Evolutionary conservation across 2,888 invertebrate species (phyloP).

Genomic region (Drosophila fungiperda): DNA sequence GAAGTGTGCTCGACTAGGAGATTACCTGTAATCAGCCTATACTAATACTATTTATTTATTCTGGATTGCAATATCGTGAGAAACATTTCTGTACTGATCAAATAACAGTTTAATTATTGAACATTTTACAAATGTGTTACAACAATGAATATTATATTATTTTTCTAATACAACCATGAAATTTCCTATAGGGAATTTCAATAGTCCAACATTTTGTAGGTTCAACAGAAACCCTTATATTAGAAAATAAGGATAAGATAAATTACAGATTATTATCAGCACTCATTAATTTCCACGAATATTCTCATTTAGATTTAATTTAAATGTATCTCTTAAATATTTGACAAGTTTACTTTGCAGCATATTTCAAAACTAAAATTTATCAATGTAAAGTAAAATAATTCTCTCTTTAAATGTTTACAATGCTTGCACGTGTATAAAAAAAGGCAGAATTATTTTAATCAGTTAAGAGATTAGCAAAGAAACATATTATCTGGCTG

Average conservation of each 20-base stretch:
- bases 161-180: background rate
- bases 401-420: background rate
- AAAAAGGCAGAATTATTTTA: slow-evolving; percentile 6
- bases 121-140: background rate
- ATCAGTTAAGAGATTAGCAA: slow-evolving; percentile 26
- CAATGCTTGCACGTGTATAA: background rate
- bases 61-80: background rate
- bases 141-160: background rate
- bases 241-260: background rate
- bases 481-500: slow-evolving; percentile 20
- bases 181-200: background rate
- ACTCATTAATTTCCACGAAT: background rate
- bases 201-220: too few relatives aligned
- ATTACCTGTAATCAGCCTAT: background rate
- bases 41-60: background rate
- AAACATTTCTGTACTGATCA: background rate
- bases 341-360: background rate
- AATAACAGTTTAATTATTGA: too few relatives aligned
- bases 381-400: background rate
- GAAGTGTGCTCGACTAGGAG: background rate
- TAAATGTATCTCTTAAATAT: background rate
- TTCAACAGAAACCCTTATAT: background rate
- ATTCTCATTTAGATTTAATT: background rate
- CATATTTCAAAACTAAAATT: background rate
- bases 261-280: background rate